Percentiles rank a stretch among this genome's conserved stretches.
phyloP scores from a whole-genome alignment of 2,113 vertebrate genomes.

The Meriones unguiculatus region DNA sequence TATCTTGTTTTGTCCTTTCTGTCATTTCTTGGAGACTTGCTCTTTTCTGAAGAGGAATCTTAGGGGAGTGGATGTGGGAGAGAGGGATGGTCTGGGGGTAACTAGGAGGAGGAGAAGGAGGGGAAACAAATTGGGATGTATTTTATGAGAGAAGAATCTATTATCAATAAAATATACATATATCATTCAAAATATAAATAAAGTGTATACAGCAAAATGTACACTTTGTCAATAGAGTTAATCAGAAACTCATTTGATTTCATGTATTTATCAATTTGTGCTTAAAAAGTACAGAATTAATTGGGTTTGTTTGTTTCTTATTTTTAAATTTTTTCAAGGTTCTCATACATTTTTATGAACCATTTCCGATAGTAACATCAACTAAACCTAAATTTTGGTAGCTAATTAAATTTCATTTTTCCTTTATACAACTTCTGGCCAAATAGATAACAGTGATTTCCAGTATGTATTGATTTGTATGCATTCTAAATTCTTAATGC shows the following conservation, averaged over 20 bases:
- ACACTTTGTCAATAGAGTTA: neutral
- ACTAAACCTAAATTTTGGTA: neutral
- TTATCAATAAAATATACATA: neutral
- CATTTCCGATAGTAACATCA: neutral
- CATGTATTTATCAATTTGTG: constrained; percentile 46
- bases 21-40: neutral
- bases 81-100: neutral
- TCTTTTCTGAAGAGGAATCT: neutral
- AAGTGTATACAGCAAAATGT: constrained; percentile 44
- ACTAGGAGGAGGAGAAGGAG: neutral
- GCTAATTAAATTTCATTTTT: neutral
- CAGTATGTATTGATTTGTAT: constrained; percentile 22
- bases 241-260: constrained; percentile 35
- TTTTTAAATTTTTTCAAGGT: constrained; percentile 50
- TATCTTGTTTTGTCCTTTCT: neutral
- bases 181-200: neutral
- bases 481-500: neutral
- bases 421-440: neutral
- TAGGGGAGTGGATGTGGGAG: too few relatives aligned
- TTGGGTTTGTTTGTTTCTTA: constrained; percentile 20
- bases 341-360: constrained; percentile 32
- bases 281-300: neutral
- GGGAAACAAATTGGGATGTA: neutral
- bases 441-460: neutral
- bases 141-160: neutral